phyloP scores from a whole-genome alignment of 2,888 invertebrate genomes.

The Schizotus pectinicornis region DNA sequence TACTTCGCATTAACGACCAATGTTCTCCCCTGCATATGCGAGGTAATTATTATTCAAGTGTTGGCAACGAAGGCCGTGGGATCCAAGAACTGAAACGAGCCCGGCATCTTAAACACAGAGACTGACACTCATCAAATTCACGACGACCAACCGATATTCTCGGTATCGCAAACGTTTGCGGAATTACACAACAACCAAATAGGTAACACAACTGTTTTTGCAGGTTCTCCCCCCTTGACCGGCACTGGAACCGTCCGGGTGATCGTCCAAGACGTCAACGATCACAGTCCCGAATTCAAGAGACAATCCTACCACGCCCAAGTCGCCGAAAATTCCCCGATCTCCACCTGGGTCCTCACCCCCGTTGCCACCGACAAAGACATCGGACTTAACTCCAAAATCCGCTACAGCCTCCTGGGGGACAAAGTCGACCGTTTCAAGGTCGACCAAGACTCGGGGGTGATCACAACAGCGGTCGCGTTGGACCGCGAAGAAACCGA shows the following conservation, averaged over 20 bases:
- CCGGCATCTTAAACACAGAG: conserved; percentile 32
- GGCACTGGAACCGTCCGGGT: conserved; percentile 91
- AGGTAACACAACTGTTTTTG: conserved; percentile 51
- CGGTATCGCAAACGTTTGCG: conserved; percentile 17
- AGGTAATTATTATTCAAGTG: conserved; percentile 39
- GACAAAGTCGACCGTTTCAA: conserved; percentile 81
- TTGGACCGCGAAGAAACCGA: conserved; percentile 82
- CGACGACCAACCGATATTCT: conserved; percentile 19
- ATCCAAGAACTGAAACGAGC: conserved; percentile 30
- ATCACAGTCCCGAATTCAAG: conserved; percentile 89
- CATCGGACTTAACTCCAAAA: conserved; percentile 83
- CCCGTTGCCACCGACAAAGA: conserved; percentile 84
- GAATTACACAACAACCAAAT: conserved; percentile 19
- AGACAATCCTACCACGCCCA: conserved; percentile 78
- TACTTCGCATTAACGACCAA: not conserved
- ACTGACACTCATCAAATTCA: conserved; percentile 28
- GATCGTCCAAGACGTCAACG: conserved; percentile 92
- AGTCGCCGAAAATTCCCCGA: conserved; percentile 82
- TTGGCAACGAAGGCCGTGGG: conserved; percentile 40
- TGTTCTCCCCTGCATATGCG: conserved; percentile 1
- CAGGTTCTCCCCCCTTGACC: conserved; percentile 90
- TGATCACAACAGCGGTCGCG: conserved; percentile 73
- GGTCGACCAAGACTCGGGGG: conserved; percentile 79
- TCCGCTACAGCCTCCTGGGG: conserved; percentile 84
- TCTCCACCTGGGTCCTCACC: conserved; percentile 78